phyloP scores from a whole-genome alignment of 2,113 vertebrate species.

The Syrrhaptes paradoxus region DNA sequence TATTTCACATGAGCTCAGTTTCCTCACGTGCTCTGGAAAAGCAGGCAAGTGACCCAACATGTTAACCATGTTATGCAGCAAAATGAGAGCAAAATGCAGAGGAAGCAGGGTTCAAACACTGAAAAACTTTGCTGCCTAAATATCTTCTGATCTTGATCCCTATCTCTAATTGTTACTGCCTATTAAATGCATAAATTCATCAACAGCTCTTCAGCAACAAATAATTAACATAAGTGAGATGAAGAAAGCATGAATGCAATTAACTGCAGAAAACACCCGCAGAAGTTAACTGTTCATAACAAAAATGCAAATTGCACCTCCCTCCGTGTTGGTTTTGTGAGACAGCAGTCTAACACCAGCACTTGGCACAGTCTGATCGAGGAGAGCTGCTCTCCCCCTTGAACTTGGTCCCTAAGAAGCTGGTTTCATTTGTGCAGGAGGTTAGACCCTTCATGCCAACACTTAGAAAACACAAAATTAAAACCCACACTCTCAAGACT shows the following conservation, averaged over 20 bases:
- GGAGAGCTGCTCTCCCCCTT: neutral
- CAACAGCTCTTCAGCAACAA: neutral
- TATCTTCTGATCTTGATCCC: neutral
- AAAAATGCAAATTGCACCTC: neutral
- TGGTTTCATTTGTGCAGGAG: neutral
- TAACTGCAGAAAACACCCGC: neutral
- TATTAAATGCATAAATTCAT: neutral
- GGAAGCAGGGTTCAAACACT: neutral
- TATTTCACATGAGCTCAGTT: neutral
- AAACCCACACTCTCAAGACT: neutral
- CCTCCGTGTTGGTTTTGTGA: no score
- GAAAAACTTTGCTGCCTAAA: neutral
- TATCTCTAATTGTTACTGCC: neutral
- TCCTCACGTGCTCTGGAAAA: neutral
- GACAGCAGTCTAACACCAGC: no score
- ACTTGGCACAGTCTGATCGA: neutral
- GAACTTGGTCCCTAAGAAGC: neutral
- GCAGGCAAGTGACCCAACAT: fast-evolving
- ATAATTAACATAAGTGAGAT: neutral
- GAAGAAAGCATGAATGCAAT: neutral
- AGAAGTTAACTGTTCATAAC: neutral
- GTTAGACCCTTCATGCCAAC: neutral
- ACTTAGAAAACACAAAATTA: neutral
- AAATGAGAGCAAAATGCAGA: neutral
- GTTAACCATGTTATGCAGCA: neutral